These are phyloP conservation scores for Sceloporus undulatus DNA, from an alignment of 2,113 vertebrate genomes.

Conservation along the genomic window DNA sequence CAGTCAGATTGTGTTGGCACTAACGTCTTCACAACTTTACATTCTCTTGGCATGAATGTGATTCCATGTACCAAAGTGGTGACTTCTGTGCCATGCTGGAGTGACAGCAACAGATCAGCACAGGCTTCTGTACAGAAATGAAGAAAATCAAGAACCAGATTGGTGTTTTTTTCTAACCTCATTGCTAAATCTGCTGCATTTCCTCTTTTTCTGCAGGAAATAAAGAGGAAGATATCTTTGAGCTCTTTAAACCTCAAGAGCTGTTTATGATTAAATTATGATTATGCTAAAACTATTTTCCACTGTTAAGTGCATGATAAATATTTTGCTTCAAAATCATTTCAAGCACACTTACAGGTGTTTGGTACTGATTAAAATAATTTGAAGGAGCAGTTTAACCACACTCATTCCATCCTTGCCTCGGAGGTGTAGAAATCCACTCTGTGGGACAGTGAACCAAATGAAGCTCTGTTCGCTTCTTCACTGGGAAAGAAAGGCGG, in stretches of 20 bases:
- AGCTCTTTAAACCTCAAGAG: background rate
- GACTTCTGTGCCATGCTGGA: background rate
- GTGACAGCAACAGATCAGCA: background rate
- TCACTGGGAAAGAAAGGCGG: background rate
- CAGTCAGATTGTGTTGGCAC: background rate
- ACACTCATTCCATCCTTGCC: background rate
- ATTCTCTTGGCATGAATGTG: background rate
- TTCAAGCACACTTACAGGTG: slow-evolving; percentile 15
- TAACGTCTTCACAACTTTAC: background rate
- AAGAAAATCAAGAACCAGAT: background rate
- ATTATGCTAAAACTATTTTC: background rate
- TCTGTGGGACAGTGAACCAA: background rate
- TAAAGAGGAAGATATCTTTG: background rate
- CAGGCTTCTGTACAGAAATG: background rate
- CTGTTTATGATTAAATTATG: background rate
- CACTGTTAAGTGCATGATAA: background rate
- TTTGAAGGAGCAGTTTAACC: background rate
- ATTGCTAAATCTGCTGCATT: background rate
- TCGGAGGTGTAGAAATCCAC: background rate
- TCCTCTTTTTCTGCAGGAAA: background rate
- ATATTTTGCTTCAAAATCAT: slow-evolving; percentile 28
- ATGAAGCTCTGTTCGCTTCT: background rate
- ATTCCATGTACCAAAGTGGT: no score
- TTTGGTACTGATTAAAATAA: slow-evolving; percentile 6
- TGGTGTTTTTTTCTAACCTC: background rate